Base-by-base conservation (phyloP, 1,140 invertebrate species). In the Nasonia giraulti region DNA sequence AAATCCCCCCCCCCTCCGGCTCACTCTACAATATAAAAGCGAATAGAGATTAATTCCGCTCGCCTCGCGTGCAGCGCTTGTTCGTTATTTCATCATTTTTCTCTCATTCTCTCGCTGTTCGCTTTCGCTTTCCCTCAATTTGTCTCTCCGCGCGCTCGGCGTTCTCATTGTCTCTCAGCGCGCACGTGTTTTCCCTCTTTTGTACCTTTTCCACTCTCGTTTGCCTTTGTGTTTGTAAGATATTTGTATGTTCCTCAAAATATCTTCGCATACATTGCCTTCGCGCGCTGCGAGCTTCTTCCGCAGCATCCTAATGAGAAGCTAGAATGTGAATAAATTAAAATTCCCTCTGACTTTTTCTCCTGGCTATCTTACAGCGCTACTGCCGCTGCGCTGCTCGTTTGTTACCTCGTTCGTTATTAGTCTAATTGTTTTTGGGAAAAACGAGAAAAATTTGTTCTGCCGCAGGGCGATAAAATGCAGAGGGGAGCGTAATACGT, bases 51-150 rank as follows among this genome's bases (percentile, higher is more conserved):
- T 62, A 5, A 4, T 20, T n/a, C 11, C 20, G 1, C 40, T 10
- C 40, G 8, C 40, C 40, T 44, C 40, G 40, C 40, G 40, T 1
- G 1, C 10, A 11, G 10, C 10, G 10, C 27, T 23, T 62, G 23
- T 44, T 82, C 8, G 40, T 82, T 31, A 31, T 33, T 74, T 40
- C 23, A 62, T 75, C 17, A 75, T 23, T 81, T 75, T 62, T 62
- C 71, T 62, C 40, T 17, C 8, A 37, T 82, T 74, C 7, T 40
- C 40, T 1, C 40, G 40, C 10, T 62, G 20, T 68, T 76, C 23
- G 47, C 33, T 66, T 77, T 83, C 23, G 62, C 82, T 79, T 84
- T 79, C 82, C 40, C 68, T 79, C 76, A 73, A 84, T 84, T 84
- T 84, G 76, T 84, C 20, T 79, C 69, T 27, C 12, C 6, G 20